Evolutionary conservation across 2,113 vertebrate species (phyloP).

Genomic region (Colistium nudipinnis): DNA sequence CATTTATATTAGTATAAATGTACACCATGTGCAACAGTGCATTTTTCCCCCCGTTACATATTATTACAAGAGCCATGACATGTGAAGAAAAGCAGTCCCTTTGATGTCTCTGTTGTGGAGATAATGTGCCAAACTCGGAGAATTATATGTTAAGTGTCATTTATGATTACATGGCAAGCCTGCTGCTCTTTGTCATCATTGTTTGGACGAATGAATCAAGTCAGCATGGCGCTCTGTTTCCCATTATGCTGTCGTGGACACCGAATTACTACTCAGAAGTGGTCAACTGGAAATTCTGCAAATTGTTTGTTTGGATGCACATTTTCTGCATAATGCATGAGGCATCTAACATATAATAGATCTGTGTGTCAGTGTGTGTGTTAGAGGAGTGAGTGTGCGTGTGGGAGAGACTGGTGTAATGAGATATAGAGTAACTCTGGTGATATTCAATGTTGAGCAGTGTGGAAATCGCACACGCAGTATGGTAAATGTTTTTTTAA

Average conservation of each 20-base stretch:
- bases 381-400: slow-evolving; percentile 3
- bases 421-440: slow-evolving; percentile 35
- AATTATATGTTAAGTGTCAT: slow-evolving; percentile 34
- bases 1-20: slow-evolving; percentile 19
- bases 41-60: not conserved
- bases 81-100: slow-evolving; percentile 11
- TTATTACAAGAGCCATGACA: slow-evolving; percentile 21
- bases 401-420: slow-evolving; percentile 21
- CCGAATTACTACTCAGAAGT: slow-evolving; percentile 43
- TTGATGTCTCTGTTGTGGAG: slow-evolving; percentile 18
- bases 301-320: slow-evolving; percentile 64
- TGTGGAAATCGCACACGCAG: slow-evolving; percentile 40
- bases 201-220: slow-evolving; percentile 43
- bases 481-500: slow-evolving; percentile 34
- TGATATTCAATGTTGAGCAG: slow-evolving; percentile 50
- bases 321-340: slow-evolving; percentile 64
- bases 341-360: slow-evolving; percentile 52
- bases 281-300: slow-evolving; percentile 59
- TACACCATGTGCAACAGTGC: slow-evolving; percentile 19
- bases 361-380: slow-evolving; percentile 16
- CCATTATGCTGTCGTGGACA: slow-evolving; percentile 46
- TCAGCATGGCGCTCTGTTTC: slow-evolving; percentile 37
- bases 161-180: slow-evolving; percentile 37
- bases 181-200: slow-evolving; percentile 31
- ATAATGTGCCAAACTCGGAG: slow-evolving; percentile 41